phyloP scores from a whole-genome alignment of 2,113 vertebrate species.

The Nerophis ophidion region DNA sequence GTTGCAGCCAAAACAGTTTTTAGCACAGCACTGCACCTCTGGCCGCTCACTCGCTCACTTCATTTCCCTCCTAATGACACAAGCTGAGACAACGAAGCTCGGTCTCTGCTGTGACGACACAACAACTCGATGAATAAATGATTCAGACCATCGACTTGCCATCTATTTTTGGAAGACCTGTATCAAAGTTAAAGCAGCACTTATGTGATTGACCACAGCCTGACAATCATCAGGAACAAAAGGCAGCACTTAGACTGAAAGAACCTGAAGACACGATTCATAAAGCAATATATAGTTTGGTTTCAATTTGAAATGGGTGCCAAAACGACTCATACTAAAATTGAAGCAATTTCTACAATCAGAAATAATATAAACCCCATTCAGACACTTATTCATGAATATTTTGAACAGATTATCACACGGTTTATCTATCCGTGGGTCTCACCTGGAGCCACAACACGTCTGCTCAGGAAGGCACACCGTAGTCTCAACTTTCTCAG shows the following conservation, averaged over 20 bases:
- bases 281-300: conserved; percentile 1
- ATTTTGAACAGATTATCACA: too few relatives aligned
- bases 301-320: too few relatives aligned
- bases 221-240: too few relatives aligned
- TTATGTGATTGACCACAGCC: not conserved
- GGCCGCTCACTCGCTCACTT: conserved; percentile 11
- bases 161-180: conserved; percentile 5
- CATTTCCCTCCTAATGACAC: conserved; percentile 29
- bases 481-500: too few relatives aligned
- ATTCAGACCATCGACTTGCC: conserved; percentile 13
- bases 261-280: not conserved
- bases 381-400: too few relatives aligned
- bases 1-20: conserved; percentile 41
- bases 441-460: too few relatives aligned
- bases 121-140: conserved; percentile 14
- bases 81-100: conserved; percentile 24
- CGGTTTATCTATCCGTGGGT: too few relatives aligned
- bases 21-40: conserved; percentile 36
- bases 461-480: too few relatives aligned
- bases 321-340: too few relatives aligned
- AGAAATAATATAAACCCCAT: too few relatives aligned
- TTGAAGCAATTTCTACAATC: too few relatives aligned
- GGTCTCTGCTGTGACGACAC: conserved; percentile 5
- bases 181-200: conserved; percentile 1
- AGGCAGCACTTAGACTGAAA: too few relatives aligned